Percentiles rank a stretch among this genome's conserved stretches.
Evolutionary conservation across 2,113 vertebrate genomes (phyloP).

Genomic region (Peromyscus leucopus): DNA sequence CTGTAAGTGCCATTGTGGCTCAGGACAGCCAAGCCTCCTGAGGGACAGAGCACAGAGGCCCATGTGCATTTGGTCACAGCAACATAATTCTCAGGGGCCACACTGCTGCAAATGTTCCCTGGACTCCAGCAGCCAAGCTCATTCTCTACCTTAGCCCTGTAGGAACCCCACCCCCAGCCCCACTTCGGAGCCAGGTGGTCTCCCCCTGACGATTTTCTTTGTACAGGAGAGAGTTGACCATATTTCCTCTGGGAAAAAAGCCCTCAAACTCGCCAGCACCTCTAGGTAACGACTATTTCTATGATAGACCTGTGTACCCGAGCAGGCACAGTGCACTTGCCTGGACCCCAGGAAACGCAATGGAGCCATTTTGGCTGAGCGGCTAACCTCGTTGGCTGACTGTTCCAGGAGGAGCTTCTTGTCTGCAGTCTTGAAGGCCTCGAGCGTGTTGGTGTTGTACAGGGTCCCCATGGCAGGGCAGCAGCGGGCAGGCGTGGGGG

Average conservation of each 20-base stretch:
- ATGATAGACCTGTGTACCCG: rapidly evolving
- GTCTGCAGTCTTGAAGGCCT: slow-evolving; percentile 96
- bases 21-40: not conserved
- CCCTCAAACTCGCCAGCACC: not conserved
- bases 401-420: slow-evolving; percentile 96
- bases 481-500: slow-evolving; percentile 92
- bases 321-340: not conserved
- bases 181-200: not conserved
- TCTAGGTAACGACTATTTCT: not conserved
- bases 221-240: not conserved
- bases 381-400: slow-evolving; percentile 92
- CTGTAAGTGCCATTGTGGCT: not conserved
- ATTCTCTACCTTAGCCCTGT: not conserved
- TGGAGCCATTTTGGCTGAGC: not conserved
- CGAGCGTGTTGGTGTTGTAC: slow-evolving; percentile 97
- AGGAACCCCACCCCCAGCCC: not conserved
- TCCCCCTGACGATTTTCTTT: not conserved
- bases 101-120: not conserved
- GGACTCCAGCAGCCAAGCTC: not conserved
- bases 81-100: not conserved
- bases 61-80: not conserved
- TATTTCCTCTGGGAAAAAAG: not conserved
- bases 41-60: not conserved
- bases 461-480: slow-evolving; percentile 93
- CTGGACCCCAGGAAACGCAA: not conserved